Evolutionary conservation across 2,888 invertebrate genomes (phyloP), one percentile per base, ranked within the genome.

Genomic region (Platycheirus rosarum): DNA sequence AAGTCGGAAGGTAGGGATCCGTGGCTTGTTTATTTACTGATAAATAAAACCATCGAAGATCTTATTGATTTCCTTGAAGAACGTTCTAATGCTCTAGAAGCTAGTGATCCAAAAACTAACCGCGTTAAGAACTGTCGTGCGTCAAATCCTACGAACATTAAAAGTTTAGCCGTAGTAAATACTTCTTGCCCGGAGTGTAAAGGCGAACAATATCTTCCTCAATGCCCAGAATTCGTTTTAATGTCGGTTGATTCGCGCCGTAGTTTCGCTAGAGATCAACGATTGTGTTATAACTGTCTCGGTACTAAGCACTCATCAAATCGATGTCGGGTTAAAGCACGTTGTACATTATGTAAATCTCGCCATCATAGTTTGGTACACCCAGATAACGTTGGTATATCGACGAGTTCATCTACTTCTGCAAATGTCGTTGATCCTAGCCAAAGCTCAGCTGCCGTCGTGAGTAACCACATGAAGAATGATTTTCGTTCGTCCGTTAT

Each of bases 311-410:
- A 42, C 42, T 42, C 42, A 13, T 42, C 42, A 16, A 42, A 42
- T 42, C 42, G 42, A 42, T 42, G 42, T 42, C 42, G 42, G 16
- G 42, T 42, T 16, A 42, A 42, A 16, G 42, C 42, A 42, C 42
- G 42, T 42, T 42, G 42, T 42, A 42, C 42, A n/a, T n/a, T n/a
- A n/a, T n/a, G n/a, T n/a, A n/a, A n/a, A n/a, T n/a, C n/a, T n/a
- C n/a, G n/a, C n/a, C 42, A 42, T 42, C 42, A 42, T 42, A 42
- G 42, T 16, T 16, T 42, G 14, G 42, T 42, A 16, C 42, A 42
- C 6, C 16, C 16, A 42, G 42, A 42, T 42, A 14, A 42, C 42
- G 7, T 2, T 7, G 8, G 11, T 6, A n/a, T n/a, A n/a, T n/a
- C n/a, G n/a, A n/a, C n/a, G n/a, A n/a, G n/a, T n/a, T n/a, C n/a